These are phyloP conservation scores for Tachysurus fulvidraco DNA, from an alignment of 2,113 vertebrate genomes.

Conservation along the genomic window DNA sequence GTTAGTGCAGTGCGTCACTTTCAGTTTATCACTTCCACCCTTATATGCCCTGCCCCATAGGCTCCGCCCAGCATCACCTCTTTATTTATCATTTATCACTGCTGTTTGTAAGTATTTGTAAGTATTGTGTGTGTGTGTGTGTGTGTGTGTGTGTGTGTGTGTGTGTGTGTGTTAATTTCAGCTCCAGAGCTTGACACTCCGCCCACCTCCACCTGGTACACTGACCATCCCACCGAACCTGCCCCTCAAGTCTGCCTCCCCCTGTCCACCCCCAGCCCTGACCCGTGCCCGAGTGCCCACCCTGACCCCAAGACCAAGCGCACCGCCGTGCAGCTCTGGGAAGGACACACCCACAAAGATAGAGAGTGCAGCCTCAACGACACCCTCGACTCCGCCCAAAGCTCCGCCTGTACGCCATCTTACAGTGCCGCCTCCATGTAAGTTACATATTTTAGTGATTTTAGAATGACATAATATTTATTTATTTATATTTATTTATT, in stretches of 20 bases:
- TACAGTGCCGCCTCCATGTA: conserved; percentile 73
- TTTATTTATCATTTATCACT: background rate
- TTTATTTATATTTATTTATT: no score
- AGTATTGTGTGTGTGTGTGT: background rate
- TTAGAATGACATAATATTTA: background rate
- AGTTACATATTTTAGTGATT: conserved; percentile 30
- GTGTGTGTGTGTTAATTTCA: conserved; percentile 42
- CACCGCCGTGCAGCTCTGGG: conserved; percentile 34
- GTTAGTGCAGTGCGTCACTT: background rate
- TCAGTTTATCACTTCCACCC: background rate
- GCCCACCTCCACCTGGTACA: conserved; percentile 65
- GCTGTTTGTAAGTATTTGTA: background rate
- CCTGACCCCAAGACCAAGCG: conserved; percentile 48
- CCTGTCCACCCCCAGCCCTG: conserved; percentile 54
- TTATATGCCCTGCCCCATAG: background rate
- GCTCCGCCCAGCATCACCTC: background rate
- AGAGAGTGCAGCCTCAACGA: conserved; percentile 31
- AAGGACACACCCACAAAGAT: conserved; percentile 41
- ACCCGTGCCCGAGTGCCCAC: conserved; percentile 40
- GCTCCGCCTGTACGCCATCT: conserved; percentile 62
- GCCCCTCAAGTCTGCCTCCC: conserved; percentile 66
- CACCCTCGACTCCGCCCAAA: conserved; percentile 35
- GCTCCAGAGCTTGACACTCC: conserved; percentile 72
- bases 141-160: conserved; percentile 9
- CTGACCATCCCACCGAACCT: conserved; percentile 71